Percentiles rank a stretch among this genome's conserved stretches.
Conservation (phyloP, 2,113 vertebrate species). For the Hippocampus comes region DNA sequence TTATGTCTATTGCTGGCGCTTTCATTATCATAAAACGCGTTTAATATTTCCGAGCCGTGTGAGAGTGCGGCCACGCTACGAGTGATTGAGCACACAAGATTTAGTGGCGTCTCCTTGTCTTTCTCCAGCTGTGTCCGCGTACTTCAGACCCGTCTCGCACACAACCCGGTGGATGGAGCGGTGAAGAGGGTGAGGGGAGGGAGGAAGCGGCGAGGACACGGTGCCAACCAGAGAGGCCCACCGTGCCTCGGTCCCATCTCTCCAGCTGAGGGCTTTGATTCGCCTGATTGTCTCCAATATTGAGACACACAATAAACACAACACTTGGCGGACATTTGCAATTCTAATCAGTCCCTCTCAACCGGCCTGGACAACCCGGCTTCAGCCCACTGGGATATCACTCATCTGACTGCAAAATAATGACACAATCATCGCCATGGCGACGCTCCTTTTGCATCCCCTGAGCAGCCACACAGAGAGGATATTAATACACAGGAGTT, state of each 20-base stretch:
- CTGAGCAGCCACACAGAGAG: conserved; percentile 46
- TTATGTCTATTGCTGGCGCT: conserved; percentile 55
- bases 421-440: conserved; percentile 74
- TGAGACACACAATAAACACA: conserved; percentile 76
- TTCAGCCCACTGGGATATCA: conserved; percentile 71
- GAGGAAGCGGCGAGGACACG: conserved; percentile 43
- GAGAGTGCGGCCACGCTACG: conserved; percentile 58
- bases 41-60: conserved; percentile 70
- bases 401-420: conserved; percentile 72
- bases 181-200: conserved; percentile 3
- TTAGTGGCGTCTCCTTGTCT: conserved; percentile 49
- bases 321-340: conserved; percentile 71
- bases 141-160: conserved; percentile 53
- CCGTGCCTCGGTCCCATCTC: conserved; percentile 64
- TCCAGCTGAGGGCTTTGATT: conserved; percentile 75
- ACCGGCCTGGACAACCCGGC: conserved; percentile 65
- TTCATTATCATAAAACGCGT: conserved; percentile 70
- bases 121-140: conserved; percentile 58
- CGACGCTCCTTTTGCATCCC: conserved; percentile 59
- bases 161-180: conserved; percentile 21
- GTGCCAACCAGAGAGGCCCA: conserved; percentile 70
- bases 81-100: conserved; percentile 65
- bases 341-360: conserved; percentile 71
- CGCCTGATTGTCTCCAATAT: conserved; percentile 74
- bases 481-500: conserved; percentile 67